These are phyloP conservation scores for Chaetogeoica ovagalla DNA, from an alignment of 2,888 invertebrate genomes.

Conservation along the genomic window DNA sequence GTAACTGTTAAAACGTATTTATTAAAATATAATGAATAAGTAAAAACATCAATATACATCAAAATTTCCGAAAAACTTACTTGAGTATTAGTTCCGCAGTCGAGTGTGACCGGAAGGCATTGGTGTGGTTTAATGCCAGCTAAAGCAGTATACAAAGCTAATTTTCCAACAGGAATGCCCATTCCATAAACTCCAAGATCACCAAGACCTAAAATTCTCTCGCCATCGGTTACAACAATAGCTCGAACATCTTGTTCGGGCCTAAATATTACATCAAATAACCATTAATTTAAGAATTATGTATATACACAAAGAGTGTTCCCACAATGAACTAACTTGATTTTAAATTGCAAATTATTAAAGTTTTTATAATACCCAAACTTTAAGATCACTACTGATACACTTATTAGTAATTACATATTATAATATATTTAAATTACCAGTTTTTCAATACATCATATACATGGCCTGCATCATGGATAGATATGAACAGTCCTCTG, in stretches of 20 bases:
- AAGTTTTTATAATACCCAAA: no score
- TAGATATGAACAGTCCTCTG: conserved; percentile 92
- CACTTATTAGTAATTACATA: not conserved
- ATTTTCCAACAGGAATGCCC: conserved; percentile 98
- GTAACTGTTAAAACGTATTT: conserved; percentile 62
- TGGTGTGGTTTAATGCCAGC: conserved; percentile 95
- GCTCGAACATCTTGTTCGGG: conserved; percentile 84
- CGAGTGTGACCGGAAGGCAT: conserved; percentile 90
- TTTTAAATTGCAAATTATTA: not conserved
- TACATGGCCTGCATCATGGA: conserved; percentile 93
- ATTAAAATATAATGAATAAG: conserved; percentile 10
- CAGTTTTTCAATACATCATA: conserved; percentile 93
- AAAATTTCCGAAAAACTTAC: conserved; percentile 59
- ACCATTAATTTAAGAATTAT: not conserved
- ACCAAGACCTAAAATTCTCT: conserved; percentile 94
- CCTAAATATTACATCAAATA: conserved; percentile 62
- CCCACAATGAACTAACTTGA: not conserved
- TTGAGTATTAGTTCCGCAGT: conserved; percentile 68
- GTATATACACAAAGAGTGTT: not conserved
- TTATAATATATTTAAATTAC: conserved; percentile 62
- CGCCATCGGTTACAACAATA: conserved; percentile 96
- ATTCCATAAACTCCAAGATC: conserved; percentile 97
- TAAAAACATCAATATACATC: not conserved
- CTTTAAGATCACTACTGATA: not conserved
- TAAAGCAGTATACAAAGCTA: conserved; percentile 94